Evolutionary conservation across 2,113 vertebrate genomes (phyloP), one percentile per base, ranked within the genome.

Genomic region (Proteles cristata): DNA sequence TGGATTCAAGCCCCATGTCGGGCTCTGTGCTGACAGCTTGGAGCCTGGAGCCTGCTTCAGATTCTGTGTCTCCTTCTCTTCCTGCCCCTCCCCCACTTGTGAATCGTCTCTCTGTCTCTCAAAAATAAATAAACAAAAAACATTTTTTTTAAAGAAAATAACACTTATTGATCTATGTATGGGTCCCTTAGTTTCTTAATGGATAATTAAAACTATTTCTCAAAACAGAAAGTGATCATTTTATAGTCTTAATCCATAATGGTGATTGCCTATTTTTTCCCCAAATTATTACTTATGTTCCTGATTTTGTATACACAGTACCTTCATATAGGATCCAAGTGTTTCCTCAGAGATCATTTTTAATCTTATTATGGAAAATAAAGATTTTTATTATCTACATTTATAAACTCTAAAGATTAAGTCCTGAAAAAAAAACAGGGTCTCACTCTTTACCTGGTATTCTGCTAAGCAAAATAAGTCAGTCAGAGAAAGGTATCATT

Each of bases 311-410:
- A 50, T 12, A 91, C 5, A 81, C 28, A 90, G 7, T 35, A 79
- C 82, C 63, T 53, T 90, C 11, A 39, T 5, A 25, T 14, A 76
- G 53, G 85, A 94, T 28, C 28, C 58, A 77, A 69, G 63, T 12
- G 5, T 63, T 85, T 93, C n/a, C 55, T 9, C 23, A 87, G n/a
- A 71, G 11, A 6, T 89, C 63, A 69, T 35, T 77, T 74, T 96
- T 65, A 95, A 58, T 48, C 65, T 65, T 87, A 33, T 79, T 82
- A 68, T 35, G 28, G 88, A 28, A 96, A 93, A 92, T 14, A 69
- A 83, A 73, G 15, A 55, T 74, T 89, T 92, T 48, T 26, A 83
- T 39, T 74, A 69, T 58, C 48, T n/a, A 48, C 61, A 88, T 45
- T 88, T 71, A 82, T 33, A 84, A 93, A 93, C 33, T 86, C 33